A percentile compares a stretch with the other conserved stretches of the same genome.
Evolutionary conservation across 2,888 invertebrate species (phyloP).

Genomic region (Hermaeophaga mercurialis): DNA sequence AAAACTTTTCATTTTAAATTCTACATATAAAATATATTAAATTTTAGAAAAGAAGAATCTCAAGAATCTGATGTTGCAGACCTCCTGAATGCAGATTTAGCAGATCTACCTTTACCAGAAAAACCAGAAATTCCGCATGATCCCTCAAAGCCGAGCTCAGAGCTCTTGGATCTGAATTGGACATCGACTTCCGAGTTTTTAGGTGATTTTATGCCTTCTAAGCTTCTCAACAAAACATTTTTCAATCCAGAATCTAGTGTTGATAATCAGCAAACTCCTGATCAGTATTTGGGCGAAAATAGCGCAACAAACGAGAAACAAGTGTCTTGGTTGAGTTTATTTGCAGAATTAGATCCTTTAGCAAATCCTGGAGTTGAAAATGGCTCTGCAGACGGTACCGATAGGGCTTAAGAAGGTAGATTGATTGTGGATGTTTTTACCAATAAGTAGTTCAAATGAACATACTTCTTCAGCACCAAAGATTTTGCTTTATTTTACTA

Average conservation of each 20-base stretch:
- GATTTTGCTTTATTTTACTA: neutral
- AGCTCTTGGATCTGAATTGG: conserved; percentile 51
- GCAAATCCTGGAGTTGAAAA: conserved; percentile 74
- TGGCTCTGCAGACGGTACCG: conserved; percentile 36
- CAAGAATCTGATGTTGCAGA: conserved; percentile 39
- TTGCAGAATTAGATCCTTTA: conserved; percentile 91
- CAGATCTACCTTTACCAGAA: conserved; percentile 32
- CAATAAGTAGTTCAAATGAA: neutral
- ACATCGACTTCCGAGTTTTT: conserved; percentile 45
- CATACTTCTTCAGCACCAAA: neutral
- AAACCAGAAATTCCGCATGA: conserved; percentile 21
- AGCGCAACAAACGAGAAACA: conserved; percentile 46
- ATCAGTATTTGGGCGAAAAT: conserved; percentile 27
- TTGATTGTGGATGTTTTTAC: too few species aligned
- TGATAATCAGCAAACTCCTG: conserved; percentile 38
- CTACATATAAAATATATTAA: neutral
- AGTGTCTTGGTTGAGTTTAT: conserved; percentile 82
- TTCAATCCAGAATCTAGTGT: conserved; percentile 47
- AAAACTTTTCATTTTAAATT: neutral
- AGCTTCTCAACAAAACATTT: conserved; percentile 52
- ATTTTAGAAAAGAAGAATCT: conserved; percentile 30
- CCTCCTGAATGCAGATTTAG: conserved; percentile 54
- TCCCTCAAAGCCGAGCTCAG: conserved; percentile 44
- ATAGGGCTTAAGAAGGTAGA: conserved; percentile 44
- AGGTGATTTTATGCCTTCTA: conserved; percentile 55